Evolutionary conservation across 2,888 invertebrate genomes (phyloP), one percentile per base, ranked within the genome.

Genomic region (Acronicta psi): DNA sequence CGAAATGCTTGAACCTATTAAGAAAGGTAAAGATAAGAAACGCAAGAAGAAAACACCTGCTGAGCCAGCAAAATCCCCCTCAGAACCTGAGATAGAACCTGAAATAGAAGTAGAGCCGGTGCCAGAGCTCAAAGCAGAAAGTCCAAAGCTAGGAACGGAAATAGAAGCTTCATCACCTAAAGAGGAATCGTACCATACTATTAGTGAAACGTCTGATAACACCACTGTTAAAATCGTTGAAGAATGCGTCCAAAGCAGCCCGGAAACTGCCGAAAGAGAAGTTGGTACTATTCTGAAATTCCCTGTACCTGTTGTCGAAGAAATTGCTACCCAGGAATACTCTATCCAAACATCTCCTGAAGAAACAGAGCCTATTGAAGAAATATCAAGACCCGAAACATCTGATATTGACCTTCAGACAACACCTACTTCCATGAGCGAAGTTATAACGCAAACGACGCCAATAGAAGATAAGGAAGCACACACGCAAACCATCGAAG

Each of bases 171-270:
- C 87, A 77, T 89, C 95, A 3, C 95, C 95, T 2, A 92, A 92
- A 60, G 94, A 95, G 63, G 96, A 95, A 74, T 95, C 95, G 5
- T 95, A 94, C 67, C 95, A 92, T 72, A 95, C 95, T 4, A 89
- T 96, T 56, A 95, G 95, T 61, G 95, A 95, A 73, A 90, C 88
- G 45, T 95, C 95, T 10, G 95, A 95, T 53, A 93, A 95, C 3
- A 93, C 92, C 17, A 94, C 95, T 7, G 95, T 96, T 0, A 96
- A 96, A 90, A 92, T 96, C 29, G 84, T 96, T 11, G 96, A 96
- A 89, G 96, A 96, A 90, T 93, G 93, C 55, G 72, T 96, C 9
- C 86, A 95, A 40, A 92, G 94, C 17, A 92, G 95, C 53, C 95
- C 95, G 16, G 94, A 93, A 69, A 80, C 80, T 9, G 73, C 86